phyloP scores from a whole-genome alignment of 2,888 invertebrate species.

The Eilema caniola region DNA sequence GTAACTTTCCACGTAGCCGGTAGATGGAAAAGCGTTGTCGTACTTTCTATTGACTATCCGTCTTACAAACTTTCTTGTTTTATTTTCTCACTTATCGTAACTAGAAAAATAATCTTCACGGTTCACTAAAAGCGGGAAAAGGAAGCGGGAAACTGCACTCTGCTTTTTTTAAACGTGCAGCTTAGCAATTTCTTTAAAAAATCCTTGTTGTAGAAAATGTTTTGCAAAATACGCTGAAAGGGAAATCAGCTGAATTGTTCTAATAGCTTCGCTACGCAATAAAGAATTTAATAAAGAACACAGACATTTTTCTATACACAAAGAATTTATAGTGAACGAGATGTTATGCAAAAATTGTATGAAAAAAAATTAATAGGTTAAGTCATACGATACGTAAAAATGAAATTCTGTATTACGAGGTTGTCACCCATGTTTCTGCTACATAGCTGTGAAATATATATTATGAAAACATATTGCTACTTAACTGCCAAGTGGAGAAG shows the following conservation, averaged over 20 bases:
- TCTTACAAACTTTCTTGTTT: conserved; percentile 46
- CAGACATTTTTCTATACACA: neutral
- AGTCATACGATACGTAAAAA: neutral
- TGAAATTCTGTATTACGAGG: neutral
- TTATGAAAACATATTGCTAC: too few species aligned
- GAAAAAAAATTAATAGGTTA: neutral
- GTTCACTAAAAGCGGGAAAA: conserved; percentile 41
- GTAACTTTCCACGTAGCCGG: conserved; percentile 43
- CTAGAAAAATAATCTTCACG: conserved; percentile 44
- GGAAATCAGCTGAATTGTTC: conserved; percentile 25
- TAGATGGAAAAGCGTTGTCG: conserved; percentile 53
- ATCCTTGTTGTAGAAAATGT: conserved; percentile 34
- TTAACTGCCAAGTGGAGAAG: too few species aligned
- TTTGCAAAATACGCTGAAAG: conserved; percentile 19
- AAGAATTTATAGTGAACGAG: conserved; percentile 1
- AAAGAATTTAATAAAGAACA: conserved; percentile 22
- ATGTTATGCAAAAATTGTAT: neutral
- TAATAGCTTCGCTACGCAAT: conserved; percentile 24
- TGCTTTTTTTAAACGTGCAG: conserved; percentile 29
- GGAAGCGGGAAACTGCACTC: conserved; percentile 27
- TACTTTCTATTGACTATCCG: conserved; percentile 51
- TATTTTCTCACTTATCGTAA: conserved; percentile 44
- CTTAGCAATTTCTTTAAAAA: conserved; percentile 47
- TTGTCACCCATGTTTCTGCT: neutral
- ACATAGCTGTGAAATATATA: too few species aligned